A percentile compares a stretch with the other conserved stretches of the same genome.
Conservation (phyloP, 2,797 vertebrate genomes). For the Tapirus indicus region DNA sequence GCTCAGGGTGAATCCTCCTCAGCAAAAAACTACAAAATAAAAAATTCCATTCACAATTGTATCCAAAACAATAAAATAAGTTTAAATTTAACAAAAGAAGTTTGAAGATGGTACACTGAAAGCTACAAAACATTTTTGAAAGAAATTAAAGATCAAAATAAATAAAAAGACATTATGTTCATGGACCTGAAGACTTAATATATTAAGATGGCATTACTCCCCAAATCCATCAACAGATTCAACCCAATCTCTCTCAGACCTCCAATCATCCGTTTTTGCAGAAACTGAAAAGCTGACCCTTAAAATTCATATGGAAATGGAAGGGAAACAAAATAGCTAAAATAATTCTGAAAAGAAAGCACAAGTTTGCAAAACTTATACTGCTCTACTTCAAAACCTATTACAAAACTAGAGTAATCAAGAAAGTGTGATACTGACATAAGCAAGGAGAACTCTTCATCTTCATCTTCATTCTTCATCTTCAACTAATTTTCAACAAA, state of each 20-base stretch:
- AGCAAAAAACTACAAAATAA: no score
- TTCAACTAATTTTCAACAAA: not conserved
- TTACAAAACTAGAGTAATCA: not conserved
- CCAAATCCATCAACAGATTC: not conserved
- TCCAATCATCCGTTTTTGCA: not conserved
- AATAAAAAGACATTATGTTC: not conserved
- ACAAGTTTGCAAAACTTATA: not conserved
- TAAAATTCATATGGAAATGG: not conserved
- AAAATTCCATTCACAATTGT: not conserved
- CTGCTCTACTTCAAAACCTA: not conserved
- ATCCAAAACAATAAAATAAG: not conserved
- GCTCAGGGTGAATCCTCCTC: no score
- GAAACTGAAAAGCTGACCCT: not conserved
- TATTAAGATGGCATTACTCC: not conserved
- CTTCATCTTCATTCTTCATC: not conserved
- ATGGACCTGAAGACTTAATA: not conserved
- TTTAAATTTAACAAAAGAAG: not conserved
- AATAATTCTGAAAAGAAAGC: not conserved
- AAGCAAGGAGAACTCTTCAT: not conserved
- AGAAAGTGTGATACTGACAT: not conserved
- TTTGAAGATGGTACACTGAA: not conserved
- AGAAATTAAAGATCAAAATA: not conserved
- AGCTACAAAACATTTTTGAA: not conserved
- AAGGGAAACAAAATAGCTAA: not conserved
- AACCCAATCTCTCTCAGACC: not conserved